Evolutionary conservation across 2,888 invertebrate species (phyloP).

Genomic region (Platypus cylindrus): DNA sequence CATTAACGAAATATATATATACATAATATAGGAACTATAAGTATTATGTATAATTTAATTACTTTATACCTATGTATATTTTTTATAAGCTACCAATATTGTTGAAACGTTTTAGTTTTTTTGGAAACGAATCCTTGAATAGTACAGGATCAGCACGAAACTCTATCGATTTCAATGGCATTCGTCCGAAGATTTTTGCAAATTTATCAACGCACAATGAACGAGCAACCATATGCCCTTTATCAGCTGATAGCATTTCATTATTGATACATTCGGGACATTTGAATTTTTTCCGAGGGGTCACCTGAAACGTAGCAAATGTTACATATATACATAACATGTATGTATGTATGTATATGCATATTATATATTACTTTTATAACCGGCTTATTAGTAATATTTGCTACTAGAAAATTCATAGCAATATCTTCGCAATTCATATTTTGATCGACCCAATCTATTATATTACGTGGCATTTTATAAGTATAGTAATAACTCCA

Average conservation of each 20-base stretch:
- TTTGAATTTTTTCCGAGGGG: constrained; percentile 92
- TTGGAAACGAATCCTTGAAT: constrained; percentile 74
- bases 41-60: no score
- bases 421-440: constrained; percentile 99
- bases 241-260: constrained; percentile 87
- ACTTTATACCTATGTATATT: neutral
- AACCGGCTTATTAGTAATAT: constrained; percentile 85
- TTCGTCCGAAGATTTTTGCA: constrained; percentile 65
- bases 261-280: constrained; percentile 90
- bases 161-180: constrained; percentile 81
- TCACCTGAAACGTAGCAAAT: constrained; percentile 46
- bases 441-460: constrained; percentile 83
- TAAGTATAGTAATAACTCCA: constrained; percentile 92
- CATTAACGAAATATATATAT: no score
- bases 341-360: neutral
- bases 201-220: constrained; percentile 76
- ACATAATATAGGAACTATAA: no score
- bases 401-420: constrained; percentile 93
- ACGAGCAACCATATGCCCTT: constrained; percentile 84
- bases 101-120: constrained; percentile 76
- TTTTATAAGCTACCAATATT: constrained; percentile 78
- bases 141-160: constrained; percentile 92
- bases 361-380: constrained; percentile 55
- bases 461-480: constrained; percentile 72
- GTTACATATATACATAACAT: neutral